phyloP scores from a whole-genome alignment of 2,113 vertebrate species.

The Pedetes capensis region DNA sequence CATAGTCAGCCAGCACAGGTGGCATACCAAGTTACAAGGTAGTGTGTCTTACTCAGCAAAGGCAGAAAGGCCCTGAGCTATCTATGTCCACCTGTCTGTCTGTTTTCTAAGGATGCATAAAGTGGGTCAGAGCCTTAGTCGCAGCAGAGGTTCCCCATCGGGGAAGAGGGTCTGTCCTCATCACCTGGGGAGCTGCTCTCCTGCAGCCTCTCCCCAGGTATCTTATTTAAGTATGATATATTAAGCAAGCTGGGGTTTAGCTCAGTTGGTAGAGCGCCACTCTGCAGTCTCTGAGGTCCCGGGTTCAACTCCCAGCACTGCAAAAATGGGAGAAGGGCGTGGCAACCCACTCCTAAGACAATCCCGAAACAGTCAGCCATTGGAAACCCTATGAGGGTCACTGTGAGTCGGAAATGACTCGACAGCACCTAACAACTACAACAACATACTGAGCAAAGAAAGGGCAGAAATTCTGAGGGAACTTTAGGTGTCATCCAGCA shows the following conservation, averaged over 20 bases:
- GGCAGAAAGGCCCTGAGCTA: neutral
- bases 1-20: neutral
- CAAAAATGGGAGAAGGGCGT: no score
- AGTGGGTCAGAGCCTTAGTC: neutral
- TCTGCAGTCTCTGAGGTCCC: no score
- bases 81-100: neutral
- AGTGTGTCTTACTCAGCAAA: accelerated
- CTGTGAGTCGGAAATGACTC: no score
- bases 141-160: neutral
- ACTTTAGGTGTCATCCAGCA: accelerated
- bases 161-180: neutral
- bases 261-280: no score
- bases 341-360: no score
- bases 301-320: no score
- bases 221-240: neutral
- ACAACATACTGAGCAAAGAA: neutral
- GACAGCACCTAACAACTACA: no score
- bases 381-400: no score
- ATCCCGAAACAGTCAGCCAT: no score
- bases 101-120: neutral
- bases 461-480: neutral
- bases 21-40: neutral
- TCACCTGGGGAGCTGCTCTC: neutral
- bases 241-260: no score
- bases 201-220: neutral